Conservation (phyloP, 2,888 invertebrate genomes). For the Deroplatys truncata region DNA sequence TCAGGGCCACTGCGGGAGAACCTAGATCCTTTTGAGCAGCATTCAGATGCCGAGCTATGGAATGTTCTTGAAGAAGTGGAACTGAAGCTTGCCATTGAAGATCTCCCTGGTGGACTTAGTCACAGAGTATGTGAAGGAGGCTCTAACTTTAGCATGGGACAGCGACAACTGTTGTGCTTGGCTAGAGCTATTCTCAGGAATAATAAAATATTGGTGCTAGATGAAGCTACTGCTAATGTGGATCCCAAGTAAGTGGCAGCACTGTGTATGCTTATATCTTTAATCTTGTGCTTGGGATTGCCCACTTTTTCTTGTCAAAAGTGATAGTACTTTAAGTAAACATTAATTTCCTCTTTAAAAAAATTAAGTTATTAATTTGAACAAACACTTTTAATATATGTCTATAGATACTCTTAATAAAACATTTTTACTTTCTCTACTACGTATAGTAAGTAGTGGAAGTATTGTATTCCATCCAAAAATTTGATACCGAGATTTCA, state of each 20-base stretch:
- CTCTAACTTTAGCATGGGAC: slow-evolving; percentile 60
- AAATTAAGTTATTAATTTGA: too few species aligned
- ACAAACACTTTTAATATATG: too few species aligned
- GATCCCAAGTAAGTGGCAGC: slow-evolving; percentile 48
- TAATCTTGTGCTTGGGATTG: neutral
- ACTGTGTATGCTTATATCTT: neutral
- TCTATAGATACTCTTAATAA: too few species aligned
- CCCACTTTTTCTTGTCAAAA: too few species aligned
- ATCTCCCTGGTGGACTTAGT: slow-evolving; percentile 45
- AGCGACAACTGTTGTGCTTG: slow-evolving; percentile 61
- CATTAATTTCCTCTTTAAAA: too few species aligned
- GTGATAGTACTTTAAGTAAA: too few species aligned
- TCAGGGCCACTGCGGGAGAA: slow-evolving; percentile 79
- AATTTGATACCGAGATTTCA: too few species aligned
- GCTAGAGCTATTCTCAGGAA: slow-evolving; percentile 59
- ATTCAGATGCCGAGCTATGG: slow-evolving; percentile 72
- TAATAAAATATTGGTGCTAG: slow-evolving; percentile 56
- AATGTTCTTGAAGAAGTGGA: slow-evolving; percentile 62
- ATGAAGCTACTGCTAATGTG: slow-evolving; percentile 65
- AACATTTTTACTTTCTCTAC: too few species aligned
- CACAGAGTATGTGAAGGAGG: slow-evolving; percentile 65
- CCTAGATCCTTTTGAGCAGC: slow-evolving; percentile 76
- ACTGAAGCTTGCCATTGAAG: neutral
- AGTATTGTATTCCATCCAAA: too few species aligned
- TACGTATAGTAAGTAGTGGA: too few species aligned